Percentiles rank a stretch among this genome's conserved stretches.
Conservation (phyloP, 2,113 vertebrate genomes). For the Thalassoma bifasciatum region DNA sequence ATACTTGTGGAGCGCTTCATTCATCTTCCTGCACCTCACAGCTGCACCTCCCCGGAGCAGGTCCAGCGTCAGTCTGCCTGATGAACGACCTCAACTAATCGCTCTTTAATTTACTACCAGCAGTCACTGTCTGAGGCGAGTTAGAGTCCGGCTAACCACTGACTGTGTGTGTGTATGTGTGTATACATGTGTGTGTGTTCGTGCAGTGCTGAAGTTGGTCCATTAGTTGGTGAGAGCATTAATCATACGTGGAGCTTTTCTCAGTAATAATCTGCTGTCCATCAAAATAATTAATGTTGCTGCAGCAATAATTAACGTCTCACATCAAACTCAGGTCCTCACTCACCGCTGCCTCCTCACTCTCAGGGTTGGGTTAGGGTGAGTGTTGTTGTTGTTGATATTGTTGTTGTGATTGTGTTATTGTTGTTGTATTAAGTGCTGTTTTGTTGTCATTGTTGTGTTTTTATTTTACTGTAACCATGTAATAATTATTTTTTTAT, state of each 20-base stretch:
- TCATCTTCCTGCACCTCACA: constrained; percentile 71
- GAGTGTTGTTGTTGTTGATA: constrained; percentile 11
- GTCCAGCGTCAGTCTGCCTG: constrained; percentile 72
- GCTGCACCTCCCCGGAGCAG: constrained; percentile 38
- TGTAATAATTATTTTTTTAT: no score
- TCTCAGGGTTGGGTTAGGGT: constrained; percentile 12
- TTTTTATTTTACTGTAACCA: no score
- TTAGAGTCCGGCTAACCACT: constrained; percentile 34
- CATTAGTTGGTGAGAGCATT: constrained; percentile 60
- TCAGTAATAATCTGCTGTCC: constrained; percentile 47
- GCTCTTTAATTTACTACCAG: constrained; percentile 75
- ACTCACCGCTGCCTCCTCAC: constrained; percentile 6
- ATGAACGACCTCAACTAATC: constrained; percentile 76
- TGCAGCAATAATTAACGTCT: constrained; percentile 39
- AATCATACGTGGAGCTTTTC: constrained; percentile 54
- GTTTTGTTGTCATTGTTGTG: no score
- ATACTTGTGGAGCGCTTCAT: constrained; percentile 67
- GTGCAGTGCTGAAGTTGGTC: constrained; percentile 30
- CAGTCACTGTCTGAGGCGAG: constrained; percentile 51
- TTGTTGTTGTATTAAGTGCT: no score
- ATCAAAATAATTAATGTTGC: constrained; percentile 52
- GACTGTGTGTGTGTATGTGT: constrained; percentile 9
- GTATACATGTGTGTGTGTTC: constrained; percentile 20
- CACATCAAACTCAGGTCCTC: constrained; percentile 37
- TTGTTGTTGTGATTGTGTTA: no score